Evolutionary conservation across 92 coral and sea anemone species (phyloP).

Genomic region (Meandrina meandrites): DNA sequence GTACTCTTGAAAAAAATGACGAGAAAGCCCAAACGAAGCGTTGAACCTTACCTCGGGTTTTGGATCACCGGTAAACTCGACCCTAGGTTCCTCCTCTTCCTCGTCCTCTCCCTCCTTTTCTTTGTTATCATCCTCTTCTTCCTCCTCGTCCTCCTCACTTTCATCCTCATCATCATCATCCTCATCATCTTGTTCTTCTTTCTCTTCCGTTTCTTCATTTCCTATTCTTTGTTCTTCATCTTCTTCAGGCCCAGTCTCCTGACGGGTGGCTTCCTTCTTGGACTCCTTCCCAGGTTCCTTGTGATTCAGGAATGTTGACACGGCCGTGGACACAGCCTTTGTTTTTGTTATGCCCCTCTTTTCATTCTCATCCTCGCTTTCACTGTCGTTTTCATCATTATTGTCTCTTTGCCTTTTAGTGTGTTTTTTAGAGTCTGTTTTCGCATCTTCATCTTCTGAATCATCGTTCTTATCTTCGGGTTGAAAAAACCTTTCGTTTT

Average conservation of each 20-base stretch:
- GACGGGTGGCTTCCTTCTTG: not conserved
- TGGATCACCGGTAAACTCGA: slow-evolving; percentile 47
- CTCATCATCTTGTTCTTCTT: slow-evolving; percentile 1
- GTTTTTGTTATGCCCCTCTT: slow-evolving; percentile 19
- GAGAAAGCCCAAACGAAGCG: too few species aligned
- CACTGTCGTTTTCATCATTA: slow-evolving; percentile 36
- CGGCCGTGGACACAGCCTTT: slow-evolving; percentile 75
- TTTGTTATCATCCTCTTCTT: not conserved
- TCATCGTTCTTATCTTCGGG: slow-evolving; percentile 58
- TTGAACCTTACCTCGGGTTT: slow-evolving; percentile 45
- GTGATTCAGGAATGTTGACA: slow-evolving; percentile 61
- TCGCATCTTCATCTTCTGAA: slow-evolving; percentile 61
- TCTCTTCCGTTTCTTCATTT: slow-evolving; percentile 41
- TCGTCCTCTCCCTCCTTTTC: slow-evolving; percentile 27
- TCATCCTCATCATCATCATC: slow-evolving; percentile 17
- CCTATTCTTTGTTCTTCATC: slow-evolving; percentile 30
- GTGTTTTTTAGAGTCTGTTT: slow-evolving; percentile 30
- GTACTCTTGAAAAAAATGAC: too few species aligned
- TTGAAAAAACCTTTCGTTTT: slow-evolving; percentile 69
- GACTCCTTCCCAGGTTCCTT: slow-evolving; percentile 26
- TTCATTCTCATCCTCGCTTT: slow-evolving; percentile 37
- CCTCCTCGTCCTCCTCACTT: slow-evolving; percentile 22
- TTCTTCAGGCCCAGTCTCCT: slow-evolving; percentile 21
- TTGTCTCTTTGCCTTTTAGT: slow-evolving; percentile 18
- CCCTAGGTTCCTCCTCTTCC: slow-evolving; percentile 68